Percentiles rank a stretch among this genome's conserved stretches.
These are phyloP conservation scores for Chondrilla cf. caribensis DNA, from an alignment of 37 sponge, comb jelly and placozoan species.

Conservation along the genomic window DNA sequence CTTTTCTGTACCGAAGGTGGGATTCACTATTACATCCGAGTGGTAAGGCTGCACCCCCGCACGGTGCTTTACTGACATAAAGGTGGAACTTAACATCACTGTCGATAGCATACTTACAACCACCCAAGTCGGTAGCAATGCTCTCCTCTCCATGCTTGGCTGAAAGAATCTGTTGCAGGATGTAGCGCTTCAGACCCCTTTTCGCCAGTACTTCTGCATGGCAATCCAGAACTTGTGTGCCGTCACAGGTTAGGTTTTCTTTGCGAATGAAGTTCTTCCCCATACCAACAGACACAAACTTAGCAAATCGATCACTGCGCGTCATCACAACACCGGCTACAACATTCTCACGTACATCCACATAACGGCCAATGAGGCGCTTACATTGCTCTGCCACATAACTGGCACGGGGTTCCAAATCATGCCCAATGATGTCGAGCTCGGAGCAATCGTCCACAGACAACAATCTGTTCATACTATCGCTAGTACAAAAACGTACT, in stretches of 20 bases:
- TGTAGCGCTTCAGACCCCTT: background rate
- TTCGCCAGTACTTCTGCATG: constrained; percentile 13
- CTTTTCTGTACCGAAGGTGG: background rate
- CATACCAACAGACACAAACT: background rate
- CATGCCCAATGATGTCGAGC: no score
- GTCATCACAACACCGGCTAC: constrained; percentile 10
- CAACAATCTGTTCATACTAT: no score
- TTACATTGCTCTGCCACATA: no score
- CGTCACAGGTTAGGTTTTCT: background rate
- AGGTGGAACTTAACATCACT: background rate
- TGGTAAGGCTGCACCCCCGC: constrained; percentile 1
- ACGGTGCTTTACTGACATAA: constrained; percentile 15
- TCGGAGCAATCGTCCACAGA: no score
- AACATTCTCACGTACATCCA: background rate
- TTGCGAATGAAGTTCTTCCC: background rate
- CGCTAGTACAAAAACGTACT: no score
- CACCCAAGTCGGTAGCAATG: background rate
- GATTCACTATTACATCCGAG: no score
- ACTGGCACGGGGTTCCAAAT: no score
- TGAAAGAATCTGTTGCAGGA: background rate
- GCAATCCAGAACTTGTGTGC: background rate
- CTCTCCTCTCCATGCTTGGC: background rate
- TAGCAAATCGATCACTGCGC: background rate
- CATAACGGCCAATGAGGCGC: no score
- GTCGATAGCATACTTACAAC: background rate